A percentile compares a stretch with the other conserved stretches of the same genome.
phyloP scores from a whole-genome alignment of 2,113 vertebrate genomes.

The Gymnorhina tibicen region DNA sequence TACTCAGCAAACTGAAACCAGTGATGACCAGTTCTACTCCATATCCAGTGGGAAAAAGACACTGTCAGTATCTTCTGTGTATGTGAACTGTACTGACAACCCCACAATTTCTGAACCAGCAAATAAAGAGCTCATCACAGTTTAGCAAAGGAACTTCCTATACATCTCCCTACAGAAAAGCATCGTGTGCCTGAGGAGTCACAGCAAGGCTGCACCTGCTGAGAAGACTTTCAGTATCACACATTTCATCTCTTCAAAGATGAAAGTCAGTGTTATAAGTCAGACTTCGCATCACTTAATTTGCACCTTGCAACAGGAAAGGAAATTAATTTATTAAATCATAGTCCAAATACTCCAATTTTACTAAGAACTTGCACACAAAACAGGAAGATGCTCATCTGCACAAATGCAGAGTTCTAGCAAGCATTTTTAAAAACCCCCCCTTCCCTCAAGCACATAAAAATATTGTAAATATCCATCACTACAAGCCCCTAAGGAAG shows the following conservation, averaged over 20 bases:
- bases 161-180: neutral
- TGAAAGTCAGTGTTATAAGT: neutral
- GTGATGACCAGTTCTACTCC: neutral
- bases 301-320: neutral
- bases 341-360: neutral
- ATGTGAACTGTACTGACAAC: neutral
- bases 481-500: neutral
- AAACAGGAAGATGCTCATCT: neutral
- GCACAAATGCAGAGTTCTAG: neutral
- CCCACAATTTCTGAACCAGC: neutral
- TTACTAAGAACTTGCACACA: neutral
- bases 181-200: neutral
- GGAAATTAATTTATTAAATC: neutral
- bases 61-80: fast-evolving
- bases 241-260: neutral
- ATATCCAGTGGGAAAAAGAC: neutral
- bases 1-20: neutral
- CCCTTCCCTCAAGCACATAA: neutral
- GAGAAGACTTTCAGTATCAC: neutral
- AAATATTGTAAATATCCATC: neutral
- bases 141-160: neutral
- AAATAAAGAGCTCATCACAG: neutral
- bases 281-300: neutral
- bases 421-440: neutral
- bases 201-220: neutral